Base-by-base conservation (phyloP, 2,888 invertebrate species). In the Melipona bicolor region DNA sequence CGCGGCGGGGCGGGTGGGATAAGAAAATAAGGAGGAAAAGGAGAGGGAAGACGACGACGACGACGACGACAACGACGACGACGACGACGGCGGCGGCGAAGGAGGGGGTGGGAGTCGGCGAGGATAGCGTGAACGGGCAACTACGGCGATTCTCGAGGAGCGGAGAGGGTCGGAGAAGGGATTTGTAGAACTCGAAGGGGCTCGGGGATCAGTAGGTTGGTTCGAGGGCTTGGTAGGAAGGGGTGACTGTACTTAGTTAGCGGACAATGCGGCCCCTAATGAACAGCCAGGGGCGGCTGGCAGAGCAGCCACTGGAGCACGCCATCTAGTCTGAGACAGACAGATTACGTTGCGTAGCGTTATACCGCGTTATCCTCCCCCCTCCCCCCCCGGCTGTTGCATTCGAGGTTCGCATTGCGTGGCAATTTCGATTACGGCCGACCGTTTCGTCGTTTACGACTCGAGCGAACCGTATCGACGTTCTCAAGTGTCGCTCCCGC, bases 231-330 rank as follows among this genome's bases (percentile, higher is more conserved):
- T 67, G 75, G 91, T 76, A 81, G 88, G 86, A 84, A 87, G 88
- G 88, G 91, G 84, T 87, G 92, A 91, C 91, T 93, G 93, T 93
- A 94, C 94, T 94, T 94, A 94, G 94, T 94, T 94, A 94, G 92
- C 94, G 94, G 94, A 94, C 94, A 94, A 94, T 94, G 94, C 93
- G 91, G 93, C 93, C 93, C 92, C 94, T 94, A 94, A 94, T 94
- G 94, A 94, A 94, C 94, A 94, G 94, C 94, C 91, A 93, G 93
- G 93, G 94, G 94, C 93, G 92, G 91, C 91, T 90, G 92, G 86
- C 89, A 89, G 90, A 91, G 91, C 91, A 91, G 90, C 92, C 91
- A 90, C 91, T 91, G 90, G 90, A 92, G 92, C 90, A 90, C 90
- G 90, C 90, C 92, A 90, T 91, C 91, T 88, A 91, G 90, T 88